phyloP scores from a whole-genome alignment of 2,797 vertebrate species.

The Xiphorhynchus erythropygius region DNA sequence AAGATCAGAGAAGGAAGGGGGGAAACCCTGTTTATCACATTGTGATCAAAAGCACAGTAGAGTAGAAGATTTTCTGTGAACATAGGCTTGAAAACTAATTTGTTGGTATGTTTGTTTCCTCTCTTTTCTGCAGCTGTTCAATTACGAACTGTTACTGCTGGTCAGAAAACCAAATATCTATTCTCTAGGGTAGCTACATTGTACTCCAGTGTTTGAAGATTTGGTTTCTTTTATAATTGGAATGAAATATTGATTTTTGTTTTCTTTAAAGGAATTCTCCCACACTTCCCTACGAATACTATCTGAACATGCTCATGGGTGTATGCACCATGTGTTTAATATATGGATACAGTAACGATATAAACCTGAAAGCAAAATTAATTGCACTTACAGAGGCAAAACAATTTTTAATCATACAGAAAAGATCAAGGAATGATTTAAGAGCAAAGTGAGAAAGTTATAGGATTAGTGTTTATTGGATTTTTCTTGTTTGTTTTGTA shows the following conservation, averaged over 20 bases:
- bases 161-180: slow-evolving; percentile 42
- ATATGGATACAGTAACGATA: not conserved
- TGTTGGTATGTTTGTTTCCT: slow-evolving; percentile 46
- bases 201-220: not conserved
- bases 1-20: not conserved
- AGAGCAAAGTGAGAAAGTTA: not conserved
- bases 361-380: not conserved
- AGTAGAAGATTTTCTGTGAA: not conserved
- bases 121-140: slow-evolving; percentile 53
- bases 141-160: slow-evolving; percentile 29
- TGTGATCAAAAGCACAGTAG: not conserved
- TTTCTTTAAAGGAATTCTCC: not conserved
- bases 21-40: not conserved
- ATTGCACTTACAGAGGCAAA: not conserved
- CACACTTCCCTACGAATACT: not conserved
- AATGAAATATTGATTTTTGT: not conserved
- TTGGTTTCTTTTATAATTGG: slow-evolving; percentile 36
- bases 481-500: not conserved
- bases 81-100: slow-evolving; percentile 37
- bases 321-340: not conserved
- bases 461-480: not conserved
- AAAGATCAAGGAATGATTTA: not conserved
- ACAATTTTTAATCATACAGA: not conserved
- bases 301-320: not conserved
- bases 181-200: slow-evolving; percentile 3